Evolutionary conservation across 2,888 invertebrate species (phyloP), one percentile per base, ranked within the genome.

Genomic region (Eudemis profundana): DNA sequence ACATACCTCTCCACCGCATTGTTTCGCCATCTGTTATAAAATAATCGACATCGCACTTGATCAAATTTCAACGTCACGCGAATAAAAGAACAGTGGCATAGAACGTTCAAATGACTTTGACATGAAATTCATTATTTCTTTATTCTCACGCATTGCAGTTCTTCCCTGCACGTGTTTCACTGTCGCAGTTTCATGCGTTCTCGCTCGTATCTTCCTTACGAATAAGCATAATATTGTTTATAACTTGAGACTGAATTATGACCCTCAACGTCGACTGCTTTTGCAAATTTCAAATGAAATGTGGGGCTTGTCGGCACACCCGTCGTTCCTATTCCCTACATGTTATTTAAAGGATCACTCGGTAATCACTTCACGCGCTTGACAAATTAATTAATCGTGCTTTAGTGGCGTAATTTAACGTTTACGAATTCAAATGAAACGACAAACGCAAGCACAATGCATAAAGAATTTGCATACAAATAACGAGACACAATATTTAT

Each of bases 231-330:
- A 51, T 44, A 27, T 57, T 62, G 36, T 64, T 57, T 51, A 68
- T 70, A 73, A 72, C 70, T 76, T 64, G 69, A 67, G 71, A 73
- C 76, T 74, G 76, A 78, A 75, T 81, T 78, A 78, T 75, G 46
- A 61, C 61, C 54, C 29, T 54, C 69, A 62, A 38, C 57, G 71
- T 70, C 65, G 71, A 66, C 68, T 73, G 70, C 71, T 70, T 71
- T 66, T 69, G 67, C 68, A 74, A 73, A 66, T 66, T 78, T 74
- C 61, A 67, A 74, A 77, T 77, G 74, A 78, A 79, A 80, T 78
- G 75, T 73, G 70, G 74, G 72, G 69, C 66, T 61, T 47, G 38
- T 40, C 46, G 5, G 49, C 38, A 44, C 33, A 44, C 36, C 19
- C 49, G 44, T 23, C 23, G 40, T 21, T 4, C 15, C 15, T 29